Conservation (phyloP, 2,888 invertebrate genomes). For the Ischnus inquisitorius region DNA sequence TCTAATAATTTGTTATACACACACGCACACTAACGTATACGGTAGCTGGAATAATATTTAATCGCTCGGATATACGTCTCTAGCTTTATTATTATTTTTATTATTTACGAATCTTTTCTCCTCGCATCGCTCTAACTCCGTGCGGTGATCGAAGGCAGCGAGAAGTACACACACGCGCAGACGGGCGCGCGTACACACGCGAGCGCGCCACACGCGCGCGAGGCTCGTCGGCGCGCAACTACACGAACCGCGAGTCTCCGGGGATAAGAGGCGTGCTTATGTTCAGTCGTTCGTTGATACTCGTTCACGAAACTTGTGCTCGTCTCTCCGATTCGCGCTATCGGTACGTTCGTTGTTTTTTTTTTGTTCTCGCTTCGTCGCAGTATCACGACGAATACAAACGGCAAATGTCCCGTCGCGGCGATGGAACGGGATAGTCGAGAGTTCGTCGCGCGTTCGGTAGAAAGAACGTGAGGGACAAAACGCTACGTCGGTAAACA, state of each 20-base stretch:
- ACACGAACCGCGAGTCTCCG: background rate
- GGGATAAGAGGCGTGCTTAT: conserved; percentile 26
- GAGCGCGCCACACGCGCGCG: background rate
- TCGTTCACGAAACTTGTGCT: conserved; percentile 44
- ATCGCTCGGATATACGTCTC: background rate
- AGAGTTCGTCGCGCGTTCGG: conserved; percentile 35
- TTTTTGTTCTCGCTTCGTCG: background rate
- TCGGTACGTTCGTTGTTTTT: background rate
- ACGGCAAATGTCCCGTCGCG: conserved; percentile 9
- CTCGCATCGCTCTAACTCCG: background rate
- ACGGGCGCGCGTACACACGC: background rate
- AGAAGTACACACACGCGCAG: background rate
- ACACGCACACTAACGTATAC: background rate
- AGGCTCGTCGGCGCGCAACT: conserved; percentile 15
- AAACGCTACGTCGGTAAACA: background rate
- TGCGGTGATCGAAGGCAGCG: background rate
- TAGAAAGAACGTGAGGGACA: conserved; percentile 7
- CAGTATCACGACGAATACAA: background rate
- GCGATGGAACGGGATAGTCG: conserved; percentile 22
- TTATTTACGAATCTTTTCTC: background rate
- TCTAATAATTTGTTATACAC: background rate
- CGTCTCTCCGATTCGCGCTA: background rate
- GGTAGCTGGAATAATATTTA: conserved; percentile 10
- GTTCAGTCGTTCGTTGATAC: conserved; percentile 54
- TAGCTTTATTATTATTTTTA: background rate